Base-by-base conservation (phyloP, 2,888 invertebrate species). In the Drosophila percnosoma region DNA sequence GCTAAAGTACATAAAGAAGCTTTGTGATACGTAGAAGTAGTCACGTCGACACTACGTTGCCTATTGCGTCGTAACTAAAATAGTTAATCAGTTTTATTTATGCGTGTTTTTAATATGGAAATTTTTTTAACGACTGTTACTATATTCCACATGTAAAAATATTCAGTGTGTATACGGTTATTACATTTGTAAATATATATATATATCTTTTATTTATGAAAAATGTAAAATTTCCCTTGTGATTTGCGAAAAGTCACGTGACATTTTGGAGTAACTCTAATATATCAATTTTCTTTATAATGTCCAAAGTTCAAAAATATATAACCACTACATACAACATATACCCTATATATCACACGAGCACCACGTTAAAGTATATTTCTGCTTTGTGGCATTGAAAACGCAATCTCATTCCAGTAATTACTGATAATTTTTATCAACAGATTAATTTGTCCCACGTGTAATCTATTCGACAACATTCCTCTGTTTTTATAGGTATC, bases 11-110 rank as follows among this genome's bases (percentile, higher is more conserved):
- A 69, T 34, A 13, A 24, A 27, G 36, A 48, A 53, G 59, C 63
- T 66, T 68, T 15, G 4, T 45, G 7, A 55, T 40, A 55, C 86
- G 80, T 83, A 86, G 67, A 80, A 76, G 38, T 55, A 69, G 73
- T 61, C 78, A 81, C 73, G 74, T 80, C 69, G 65, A 51, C 70
- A 65, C n/a, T 42, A 42, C 55, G 61, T 52, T 71, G 40, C 51
- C 38, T 78, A 77, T 78, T 78, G 74, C 77, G 78, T 67, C 63
- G 78, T 52, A 13, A 48, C 29, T 15, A 52, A 69, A 74, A 49
- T 34, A 64, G 58, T 34, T 49, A 57, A 52, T 45, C 54, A 1
- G 18, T 38, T 34, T 33, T n/a, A 45, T 34, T 55, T 40, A 21
- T 42, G n/a, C 34, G 31, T 55, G 21, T 48, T 66, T 15, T 53